Evolutionary conservation across 2,113 vertebrate genomes (phyloP), one percentile per base, ranked within the genome.

Genomic region (Hyperopisus bebe): DNA sequence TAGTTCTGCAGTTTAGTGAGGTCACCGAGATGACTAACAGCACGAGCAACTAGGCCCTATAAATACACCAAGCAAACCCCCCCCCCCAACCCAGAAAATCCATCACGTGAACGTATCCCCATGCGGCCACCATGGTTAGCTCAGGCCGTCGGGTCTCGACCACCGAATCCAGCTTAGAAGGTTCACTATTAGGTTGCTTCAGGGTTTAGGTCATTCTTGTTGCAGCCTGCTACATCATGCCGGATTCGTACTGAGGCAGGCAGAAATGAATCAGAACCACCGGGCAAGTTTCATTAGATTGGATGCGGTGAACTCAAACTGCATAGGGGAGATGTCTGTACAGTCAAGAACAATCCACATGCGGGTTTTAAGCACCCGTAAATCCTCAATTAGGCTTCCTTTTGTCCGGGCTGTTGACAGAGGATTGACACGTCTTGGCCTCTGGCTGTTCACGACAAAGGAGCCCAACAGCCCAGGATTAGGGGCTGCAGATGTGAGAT

Each of bases 391-490:
- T 53, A 86, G 46, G 47, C 47, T 50, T 35, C 85, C 85, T 35
- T 86, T 86, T 86, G 48, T 86, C 48, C 2, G 27, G 1, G 13
- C 46, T 51, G 85, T 86, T 86, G 85, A 86, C 85, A 86, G 85
- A 86, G 27, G 85, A 86, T 86, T 86, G 85, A 86, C 85, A 51
- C 4, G 27, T 86, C 48, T 47, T 51, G 86, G 50, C 86, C 86
- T 51, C 31, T 15, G 53, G 86, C 86, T 27, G 86, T 62, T 88
- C 24, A 35, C 17, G 50, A 88, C 35, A 42, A 39, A 55, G 53
- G 31, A 88, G 53, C n/a, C 8, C 15, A n/a, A 39, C 50, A 2
- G 27, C n/a, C 86, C 19, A 24, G 42, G 82, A 84, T 47, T 84
- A 39, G 86, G 35, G 50, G 50, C 51, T 58, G 53, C 50, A 58